Percentiles rank a stretch among this genome's conserved stretches.
phyloP scores from a whole-genome alignment of 1,140 invertebrate species.

The Drosophila aff. region DNA sequence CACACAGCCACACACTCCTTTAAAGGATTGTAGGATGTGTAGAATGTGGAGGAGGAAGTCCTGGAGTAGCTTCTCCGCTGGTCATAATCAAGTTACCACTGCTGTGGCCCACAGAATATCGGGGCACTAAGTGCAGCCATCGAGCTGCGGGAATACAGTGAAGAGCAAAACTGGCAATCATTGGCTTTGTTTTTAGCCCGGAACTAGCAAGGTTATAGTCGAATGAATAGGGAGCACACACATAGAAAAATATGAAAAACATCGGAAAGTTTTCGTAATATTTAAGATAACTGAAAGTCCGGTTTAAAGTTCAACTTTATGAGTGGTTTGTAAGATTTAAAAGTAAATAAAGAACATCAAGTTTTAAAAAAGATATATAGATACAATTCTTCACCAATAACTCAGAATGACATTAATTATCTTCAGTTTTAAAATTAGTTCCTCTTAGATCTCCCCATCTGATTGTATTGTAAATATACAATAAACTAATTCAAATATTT shows the following conservation, averaged over 20 bases:
- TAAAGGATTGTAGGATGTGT: not conserved
- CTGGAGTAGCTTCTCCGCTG: constrained; percentile 20
- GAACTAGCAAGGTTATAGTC: constrained; percentile 6
- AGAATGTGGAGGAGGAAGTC: not conserved
- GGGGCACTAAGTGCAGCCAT: constrained; percentile 42
- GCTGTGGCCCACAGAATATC: constrained; percentile 43
- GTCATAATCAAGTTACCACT: constrained; percentile 49
- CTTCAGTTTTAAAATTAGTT: not conserved
- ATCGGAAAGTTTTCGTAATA: too few relatives aligned
- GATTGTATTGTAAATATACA: not conserved
- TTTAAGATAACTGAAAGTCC: too few relatives aligned
- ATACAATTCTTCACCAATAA: too few relatives aligned
- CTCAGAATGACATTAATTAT: too few relatives aligned
- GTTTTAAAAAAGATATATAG: too few relatives aligned
- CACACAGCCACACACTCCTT: not conserved
- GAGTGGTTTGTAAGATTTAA: too few relatives aligned
- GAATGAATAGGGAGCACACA: not conserved
- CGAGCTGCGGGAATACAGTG: constrained; percentile 27
- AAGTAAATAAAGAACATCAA: too few relatives aligned
- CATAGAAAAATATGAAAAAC: constrained; percentile 8
- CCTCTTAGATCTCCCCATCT: too few relatives aligned
- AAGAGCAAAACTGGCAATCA: constrained; percentile 56
- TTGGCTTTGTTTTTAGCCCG: constrained; percentile 60
- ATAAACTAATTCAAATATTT: not conserved
- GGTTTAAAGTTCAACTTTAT: not conserved